Evolutionary conservation across 2,888 invertebrate species (phyloP).

Genomic region (Lucinisca nassula): DNA sequence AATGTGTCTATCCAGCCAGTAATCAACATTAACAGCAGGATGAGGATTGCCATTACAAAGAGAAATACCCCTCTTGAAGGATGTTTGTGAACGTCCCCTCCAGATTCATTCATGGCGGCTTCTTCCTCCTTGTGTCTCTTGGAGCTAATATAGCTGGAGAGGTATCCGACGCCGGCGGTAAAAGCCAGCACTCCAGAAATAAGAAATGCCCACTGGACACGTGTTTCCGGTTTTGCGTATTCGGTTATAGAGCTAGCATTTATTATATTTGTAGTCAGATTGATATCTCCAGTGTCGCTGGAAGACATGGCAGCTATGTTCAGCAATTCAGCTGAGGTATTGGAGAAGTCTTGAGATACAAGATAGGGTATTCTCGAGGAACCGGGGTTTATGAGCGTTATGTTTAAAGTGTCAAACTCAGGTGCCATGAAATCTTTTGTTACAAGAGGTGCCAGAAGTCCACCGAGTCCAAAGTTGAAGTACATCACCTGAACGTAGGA

Average conservation of each 20-base stretch:
- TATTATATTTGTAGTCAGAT: background rate
- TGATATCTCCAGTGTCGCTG: background rate
- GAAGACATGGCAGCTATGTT: background rate
- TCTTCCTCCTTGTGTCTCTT: background rate
- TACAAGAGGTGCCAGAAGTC: slow-evolving; percentile 67
- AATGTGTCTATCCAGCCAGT: slow-evolving; percentile 53
- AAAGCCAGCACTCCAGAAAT: slow-evolving; percentile 40
- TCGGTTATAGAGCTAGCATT: background rate
- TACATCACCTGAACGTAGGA: slow-evolving; percentile 71
- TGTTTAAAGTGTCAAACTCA: background rate
- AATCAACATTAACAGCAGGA: slow-evolving; percentile 24
- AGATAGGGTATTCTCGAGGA: background rate
- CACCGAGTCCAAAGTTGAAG: slow-evolving; percentile 68
- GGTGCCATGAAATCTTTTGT: slow-evolving; percentile 65
- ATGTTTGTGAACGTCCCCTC: background rate
- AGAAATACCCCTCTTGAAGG: background rate
- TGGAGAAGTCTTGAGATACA: background rate
- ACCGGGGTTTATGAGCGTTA: background rate
- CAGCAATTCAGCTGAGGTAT: background rate
- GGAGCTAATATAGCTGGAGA: background rate
- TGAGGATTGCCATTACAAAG: background rate
- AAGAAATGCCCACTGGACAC: slow-evolving; percentile 53
- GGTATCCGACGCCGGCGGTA: slow-evolving; percentile 10
- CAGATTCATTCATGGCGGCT: background rate
- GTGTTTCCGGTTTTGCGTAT: background rate